Percentiles rank a stretch among this genome's conserved stretches.
Conservation (phyloP, 1,140 invertebrate species). For the Drosophila mojavensis region DNA sequence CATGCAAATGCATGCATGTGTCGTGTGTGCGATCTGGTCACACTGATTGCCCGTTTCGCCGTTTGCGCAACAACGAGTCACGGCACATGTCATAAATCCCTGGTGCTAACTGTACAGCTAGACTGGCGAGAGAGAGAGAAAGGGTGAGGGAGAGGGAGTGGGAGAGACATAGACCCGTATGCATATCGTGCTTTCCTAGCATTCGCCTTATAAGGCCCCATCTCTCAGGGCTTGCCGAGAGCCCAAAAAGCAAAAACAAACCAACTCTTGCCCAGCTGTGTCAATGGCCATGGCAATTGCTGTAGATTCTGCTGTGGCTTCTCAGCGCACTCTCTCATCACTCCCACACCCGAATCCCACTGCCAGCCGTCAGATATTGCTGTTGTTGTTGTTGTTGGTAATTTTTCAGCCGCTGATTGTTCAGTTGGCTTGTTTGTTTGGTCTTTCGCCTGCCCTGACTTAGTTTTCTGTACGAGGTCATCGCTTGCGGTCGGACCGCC, state of each 20-base stretch:
- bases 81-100: constrained; percentile 51
- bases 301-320: constrained; percentile 13
- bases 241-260: constrained; percentile 33
- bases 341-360: neutral
- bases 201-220: constrained; percentile 47
- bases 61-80: constrained; percentile 6
- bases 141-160: constrained; percentile 2
- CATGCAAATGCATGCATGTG: constrained; percentile 11
- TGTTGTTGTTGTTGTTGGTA: constrained; percentile 31
- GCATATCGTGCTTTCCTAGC: constrained; percentile 43
- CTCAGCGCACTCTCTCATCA: neutral
- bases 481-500: constrained; percentile 70
- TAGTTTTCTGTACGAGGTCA: constrained; percentile 78
- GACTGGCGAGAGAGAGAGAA: constrained; percentile 25
- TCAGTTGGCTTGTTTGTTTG: constrained; percentile 40
- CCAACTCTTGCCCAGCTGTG: constrained; percentile 61
- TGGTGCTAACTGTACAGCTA: constrained; percentile 52
- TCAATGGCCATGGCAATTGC: constrained; percentile 48
- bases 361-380: neutral
- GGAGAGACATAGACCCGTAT: constrained; percentile 21
- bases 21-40: constrained; percentile 17
- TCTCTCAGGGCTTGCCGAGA: constrained; percentile 57
- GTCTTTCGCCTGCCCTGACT: constrained; percentile 66
- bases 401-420: constrained; percentile 73
- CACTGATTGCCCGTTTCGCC: constrained; percentile 25